Base-by-base conservation (phyloP, 1,140 invertebrate species). In the Aphaenogaster rudis region DNA sequence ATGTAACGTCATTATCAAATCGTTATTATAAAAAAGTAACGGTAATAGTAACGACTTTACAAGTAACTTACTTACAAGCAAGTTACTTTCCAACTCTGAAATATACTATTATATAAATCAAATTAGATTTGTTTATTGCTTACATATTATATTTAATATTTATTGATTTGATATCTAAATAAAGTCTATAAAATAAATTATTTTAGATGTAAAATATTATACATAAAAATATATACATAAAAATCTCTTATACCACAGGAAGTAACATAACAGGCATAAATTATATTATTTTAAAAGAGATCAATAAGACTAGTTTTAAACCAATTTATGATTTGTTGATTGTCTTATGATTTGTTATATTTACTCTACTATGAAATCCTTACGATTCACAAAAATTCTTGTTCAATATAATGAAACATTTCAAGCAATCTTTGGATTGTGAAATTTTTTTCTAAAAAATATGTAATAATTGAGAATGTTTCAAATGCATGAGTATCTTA, bases 111-210 rank as follows among this genome's bases (percentile, higher is more conserved):
- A 36, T n/a, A 5, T n/a, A 66, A 21, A 36, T 45, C 11, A 66
- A 66, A 66, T 33, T 78, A 63, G 2, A 79, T 28, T 52, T 66
- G 21, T 66, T 52, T 66, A 39, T 66, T 66, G 4, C 13, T 13
- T 66, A 13, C n/a, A 7, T 5, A 48, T 33, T 11, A 48, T 33
- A 21, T n/a, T 78, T 36, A 28, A 28, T 11, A 63, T 48, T 48
- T 64, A n/a, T 7, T 50, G 2, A 28, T 76, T 76, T 57, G 59
- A 63, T 57, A 74, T 87, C 13, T 67, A 17, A 28, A 72, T 2
- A 17, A 42, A 1, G 36, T 15, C 50, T 48, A 21, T 64, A 63
- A 45, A 64, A 69, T 64, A 48, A 39, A 71, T 52, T 17, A 50
- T 17, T 11, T 72, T 1, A 42, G 3, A 17, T 17, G 7, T 48